Base-by-base conservation (phyloP, 92 coral and sea anemone species). In the Epizoanthus illoricatus region DNA sequence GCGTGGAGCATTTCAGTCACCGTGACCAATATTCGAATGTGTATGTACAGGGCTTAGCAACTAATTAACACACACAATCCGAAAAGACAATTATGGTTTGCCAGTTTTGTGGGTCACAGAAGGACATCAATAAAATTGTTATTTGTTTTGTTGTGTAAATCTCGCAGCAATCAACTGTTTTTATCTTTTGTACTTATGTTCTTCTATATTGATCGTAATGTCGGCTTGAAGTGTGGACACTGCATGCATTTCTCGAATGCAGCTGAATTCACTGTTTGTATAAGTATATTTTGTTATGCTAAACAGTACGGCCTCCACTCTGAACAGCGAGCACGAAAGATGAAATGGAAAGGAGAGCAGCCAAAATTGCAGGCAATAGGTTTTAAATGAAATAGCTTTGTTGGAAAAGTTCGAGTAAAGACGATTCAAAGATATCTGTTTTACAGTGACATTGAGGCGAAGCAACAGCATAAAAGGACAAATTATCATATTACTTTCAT, bases 201-300 rank as follows among this genome's bases (percentile, higher is more conserved):
- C 40, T 66, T 41, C 17, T 66, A 23, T 66, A 66, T 24, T 36
- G 18, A 17, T 39, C 13, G 72, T 15, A 13, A 43, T 0, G 7
- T 43, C 7, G 36, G 13, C 42, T 65, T 18, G 40, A 65, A 28
- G 21, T 67, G 12, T 33, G 18, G 49, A 39, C 72, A 36, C n/a
- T 68, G 15, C 42, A 24, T 68, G 15, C 42, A 24, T 43, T 7
- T 17, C 18, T 33, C 72, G 13, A 39, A 41, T 5, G n/a, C 72
- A 68, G 72, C 45, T 68, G 72, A 49, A 49, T 49, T 49, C 5
- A 28, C 72, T 67, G 43, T 67, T 36, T 67, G 72, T 13, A 67
- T 19, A 68, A 68, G 72, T 68, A 23, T 2, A 65, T 65, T 67
- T 39, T 68, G 72, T 33, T 68, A 68, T 68, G 72, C 72, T 68